Evolutionary conservation across 1,140 invertebrate species (phyloP).

Genomic region (Polypedilum vanderplanki): DNA sequence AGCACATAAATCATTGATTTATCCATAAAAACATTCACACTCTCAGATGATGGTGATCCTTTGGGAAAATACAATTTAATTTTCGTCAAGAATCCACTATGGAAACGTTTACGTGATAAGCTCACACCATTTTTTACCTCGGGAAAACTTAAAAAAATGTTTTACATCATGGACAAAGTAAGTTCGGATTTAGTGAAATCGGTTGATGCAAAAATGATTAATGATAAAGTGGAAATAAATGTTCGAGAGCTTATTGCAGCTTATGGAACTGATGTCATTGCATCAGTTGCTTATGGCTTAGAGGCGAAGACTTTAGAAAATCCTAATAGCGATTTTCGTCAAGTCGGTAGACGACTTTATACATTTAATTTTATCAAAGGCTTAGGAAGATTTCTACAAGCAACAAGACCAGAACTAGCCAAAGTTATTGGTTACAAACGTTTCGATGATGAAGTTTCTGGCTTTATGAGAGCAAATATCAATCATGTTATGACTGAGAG

Average conservation of each 20-base stretch:
- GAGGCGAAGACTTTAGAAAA: conserved; percentile 49
- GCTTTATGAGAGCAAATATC: conserved; percentile 40
- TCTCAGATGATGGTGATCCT: not conserved
- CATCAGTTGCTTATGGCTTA: conserved; percentile 51
- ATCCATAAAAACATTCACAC: not conserved
- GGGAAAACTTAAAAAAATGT: conserved; percentile 53
- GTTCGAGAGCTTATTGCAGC: conserved; percentile 42
- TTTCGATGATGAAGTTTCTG: conserved; percentile 34
- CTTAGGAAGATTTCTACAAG: not conserved
- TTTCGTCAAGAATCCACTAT: conserved; percentile 34
- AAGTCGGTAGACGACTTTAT: conserved; percentile 35
- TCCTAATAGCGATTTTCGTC: conserved; percentile 38
- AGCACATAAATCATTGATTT: not conserved
- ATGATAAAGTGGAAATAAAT: not conserved
- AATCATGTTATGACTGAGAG: conserved; percentile 41
- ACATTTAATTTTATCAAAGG: conserved; percentile 31
- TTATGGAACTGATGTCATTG: conserved; percentile 55
- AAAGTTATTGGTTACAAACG: conserved; percentile 32
- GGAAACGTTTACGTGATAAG: conserved; percentile 51
- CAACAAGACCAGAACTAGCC: not conserved
- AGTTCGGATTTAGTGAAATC: not conserved
- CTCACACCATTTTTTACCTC: conserved; percentile 53
- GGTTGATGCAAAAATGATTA: not conserved
- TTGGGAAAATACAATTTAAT: conserved; percentile 25
- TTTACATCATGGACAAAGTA: conserved; percentile 32